phyloP scores from a whole-genome alignment of 2,888 invertebrate species.

The Melanargia galathea region DNA sequence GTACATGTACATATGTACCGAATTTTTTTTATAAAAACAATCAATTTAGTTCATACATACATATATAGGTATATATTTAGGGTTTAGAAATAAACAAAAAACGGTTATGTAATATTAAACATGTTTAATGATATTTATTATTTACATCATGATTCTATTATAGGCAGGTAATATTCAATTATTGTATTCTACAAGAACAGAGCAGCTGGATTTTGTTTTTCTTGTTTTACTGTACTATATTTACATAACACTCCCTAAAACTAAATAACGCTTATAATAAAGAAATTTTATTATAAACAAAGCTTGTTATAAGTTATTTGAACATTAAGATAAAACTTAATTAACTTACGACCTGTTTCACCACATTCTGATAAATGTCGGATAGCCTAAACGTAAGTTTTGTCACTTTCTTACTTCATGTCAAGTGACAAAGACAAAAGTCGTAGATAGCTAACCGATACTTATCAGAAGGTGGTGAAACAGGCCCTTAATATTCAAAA shows the following conservation, averaged over 20 bases:
- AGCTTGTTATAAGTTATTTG: constrained; percentile 6
- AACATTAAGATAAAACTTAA: neutral
- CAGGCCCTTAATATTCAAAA: neutral
- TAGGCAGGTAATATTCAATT: constrained; percentile 36
- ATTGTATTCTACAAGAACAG: constrained; percentile 41
- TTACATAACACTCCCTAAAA: constrained; percentile 77
- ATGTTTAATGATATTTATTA: constrained; percentile 64
- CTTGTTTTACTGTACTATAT: constrained; percentile 54
- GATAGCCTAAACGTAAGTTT: too few species aligned
- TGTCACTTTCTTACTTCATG: too few species aligned
- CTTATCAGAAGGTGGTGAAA: too few species aligned
- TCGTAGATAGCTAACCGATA: too few species aligned
- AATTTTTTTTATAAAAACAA: too few species aligned
- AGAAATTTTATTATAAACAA: constrained; percentile 38
- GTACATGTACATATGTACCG: too few species aligned
- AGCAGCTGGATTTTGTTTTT: constrained; percentile 41
- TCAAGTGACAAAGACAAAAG: too few species aligned
- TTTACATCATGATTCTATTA: constrained; percentile 55
- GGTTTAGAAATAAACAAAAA: constrained; percentile 42
- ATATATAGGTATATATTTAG: too few species aligned
- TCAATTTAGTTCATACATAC: too few species aligned
- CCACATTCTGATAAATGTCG: too few species aligned
- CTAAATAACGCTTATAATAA: constrained; percentile 74
- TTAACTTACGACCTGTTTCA: too few species aligned
- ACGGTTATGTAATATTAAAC: constrained; percentile 60